A percentile compares a stretch with the other conserved stretches of the same genome.
phyloP scores from a whole-genome alignment of 1,140 invertebrate genomes.

The Brachionus plicatilis region DNA sequence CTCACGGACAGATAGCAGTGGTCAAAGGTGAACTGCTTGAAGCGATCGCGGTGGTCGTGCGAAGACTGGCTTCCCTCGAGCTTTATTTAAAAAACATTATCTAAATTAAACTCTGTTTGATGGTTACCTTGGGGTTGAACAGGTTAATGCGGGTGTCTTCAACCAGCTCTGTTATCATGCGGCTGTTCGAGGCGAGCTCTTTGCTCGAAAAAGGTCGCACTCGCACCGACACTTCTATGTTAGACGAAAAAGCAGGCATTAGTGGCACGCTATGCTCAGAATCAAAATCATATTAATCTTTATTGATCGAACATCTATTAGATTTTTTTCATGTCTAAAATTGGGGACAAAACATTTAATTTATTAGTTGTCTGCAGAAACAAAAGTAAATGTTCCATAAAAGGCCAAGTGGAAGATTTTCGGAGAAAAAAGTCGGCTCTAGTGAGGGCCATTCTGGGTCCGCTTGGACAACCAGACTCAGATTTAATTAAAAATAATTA shows the following conservation, averaged over 20 bases:
- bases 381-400: not conserved
- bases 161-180: not conserved
- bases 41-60: slow-evolving; percentile 28
- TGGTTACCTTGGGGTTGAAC: slow-evolving; percentile 2
- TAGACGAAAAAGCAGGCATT: slow-evolving; percentile 26
- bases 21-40: slow-evolving; percentile 28
- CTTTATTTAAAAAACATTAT: not conserved
- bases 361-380: not conserved
- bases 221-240: slow-evolving; percentile 34
- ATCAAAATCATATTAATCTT: not conserved
- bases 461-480: not conserved
- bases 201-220: slow-evolving; percentile 18
- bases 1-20: slow-evolving; percentile 20
- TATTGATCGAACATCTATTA: not conserved
- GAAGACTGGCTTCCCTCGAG: slow-evolving; percentile 17
- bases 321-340: not conserved
- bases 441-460: not conserved
- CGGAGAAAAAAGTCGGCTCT: not conserved
- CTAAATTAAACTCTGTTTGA: not conserved
- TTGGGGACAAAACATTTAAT: not conserved
- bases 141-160: not conserved
- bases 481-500: not conserved
- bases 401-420: not conserved
- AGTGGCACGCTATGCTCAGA: not conserved
- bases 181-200: not conserved